phyloP scores from a whole-genome alignment of 2,113 vertebrate genomes.

The Tragelaphus buxtoni region DNA sequence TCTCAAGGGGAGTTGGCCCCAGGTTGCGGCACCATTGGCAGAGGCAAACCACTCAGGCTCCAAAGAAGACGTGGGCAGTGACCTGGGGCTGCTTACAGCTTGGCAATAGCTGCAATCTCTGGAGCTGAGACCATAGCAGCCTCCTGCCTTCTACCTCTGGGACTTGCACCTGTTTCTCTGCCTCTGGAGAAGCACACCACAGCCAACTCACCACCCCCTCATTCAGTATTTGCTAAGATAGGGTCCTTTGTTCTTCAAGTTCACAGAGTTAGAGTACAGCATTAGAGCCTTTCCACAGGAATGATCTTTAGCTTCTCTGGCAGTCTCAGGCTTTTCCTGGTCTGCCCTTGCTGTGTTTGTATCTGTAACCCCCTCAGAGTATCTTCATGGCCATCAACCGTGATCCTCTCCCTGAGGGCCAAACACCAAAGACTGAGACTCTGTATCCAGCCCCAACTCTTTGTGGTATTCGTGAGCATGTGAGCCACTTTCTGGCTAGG shows the following conservation, averaged over 20 bases:
- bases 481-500: background rate
- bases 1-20: background rate
- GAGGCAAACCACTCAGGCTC: background rate
- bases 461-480: background rate
- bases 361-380: background rate
- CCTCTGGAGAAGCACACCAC: background rate
- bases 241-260: background rate
- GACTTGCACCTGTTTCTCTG: background rate
- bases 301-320: background rate
- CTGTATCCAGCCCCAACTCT: background rate
- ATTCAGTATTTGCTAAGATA: background rate
- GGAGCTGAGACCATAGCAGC: background rate
- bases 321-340: background rate
- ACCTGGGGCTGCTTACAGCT: background rate
- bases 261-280: background rate
- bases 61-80: background rate
- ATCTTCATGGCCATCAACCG: background rate
- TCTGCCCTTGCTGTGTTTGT: background rate
- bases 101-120: background rate
- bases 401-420: background rate
- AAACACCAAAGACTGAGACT: background rate
- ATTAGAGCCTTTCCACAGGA: background rate
- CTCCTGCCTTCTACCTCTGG: background rate
- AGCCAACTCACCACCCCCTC: background rate
- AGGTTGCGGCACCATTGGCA: background rate